A percentile compares a stretch with the other conserved stretches of the same genome.
Conservation (phyloP, 2,113 vertebrate species). For the Istiophorus platypterus region DNA sequence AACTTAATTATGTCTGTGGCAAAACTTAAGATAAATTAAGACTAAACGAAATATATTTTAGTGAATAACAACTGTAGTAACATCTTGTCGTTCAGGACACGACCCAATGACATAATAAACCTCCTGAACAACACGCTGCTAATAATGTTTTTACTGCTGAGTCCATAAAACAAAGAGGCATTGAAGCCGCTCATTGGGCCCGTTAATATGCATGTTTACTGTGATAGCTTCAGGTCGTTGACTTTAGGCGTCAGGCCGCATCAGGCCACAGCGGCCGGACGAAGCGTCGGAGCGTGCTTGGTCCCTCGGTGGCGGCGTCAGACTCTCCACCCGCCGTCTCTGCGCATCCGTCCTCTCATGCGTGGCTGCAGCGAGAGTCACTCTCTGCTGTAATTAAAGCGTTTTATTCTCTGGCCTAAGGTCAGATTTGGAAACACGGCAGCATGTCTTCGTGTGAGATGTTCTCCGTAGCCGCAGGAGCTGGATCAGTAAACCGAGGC, state of each 20-base stretch:
- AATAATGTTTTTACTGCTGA: constrained; percentile 10
- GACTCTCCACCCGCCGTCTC: not conserved
- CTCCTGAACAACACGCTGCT: constrained; percentile 1
- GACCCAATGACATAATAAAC: constrained; percentile 20
- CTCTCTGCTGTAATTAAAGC: constrained; percentile 4
- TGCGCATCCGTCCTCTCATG: not conserved
- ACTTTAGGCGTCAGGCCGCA: no score
- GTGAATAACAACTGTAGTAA: not conserved
- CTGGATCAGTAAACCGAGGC: not conserved
- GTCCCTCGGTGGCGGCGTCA: not conserved
- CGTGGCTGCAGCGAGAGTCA: not conserved
- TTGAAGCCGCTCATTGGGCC: constrained; percentile 8
- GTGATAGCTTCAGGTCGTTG: not conserved
- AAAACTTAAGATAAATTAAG: no score
- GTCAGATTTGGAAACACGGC: not conserved
- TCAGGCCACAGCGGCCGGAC: not conserved
- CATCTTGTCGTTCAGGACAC: not conserved
- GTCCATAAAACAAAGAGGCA: not conserved
- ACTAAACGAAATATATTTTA: not conserved
- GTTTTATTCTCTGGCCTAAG: not conserved
- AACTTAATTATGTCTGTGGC: no score
- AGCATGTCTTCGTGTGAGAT: not conserved
- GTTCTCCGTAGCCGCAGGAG: not conserved
- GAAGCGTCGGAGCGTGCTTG: not conserved
- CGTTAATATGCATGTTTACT: not conserved